Percentiles rank a stretch among this genome's conserved stretches.
Evolutionary conservation across 2,888 invertebrate genomes (phyloP).

Genomic region (Syrista parreyssii): DNA sequence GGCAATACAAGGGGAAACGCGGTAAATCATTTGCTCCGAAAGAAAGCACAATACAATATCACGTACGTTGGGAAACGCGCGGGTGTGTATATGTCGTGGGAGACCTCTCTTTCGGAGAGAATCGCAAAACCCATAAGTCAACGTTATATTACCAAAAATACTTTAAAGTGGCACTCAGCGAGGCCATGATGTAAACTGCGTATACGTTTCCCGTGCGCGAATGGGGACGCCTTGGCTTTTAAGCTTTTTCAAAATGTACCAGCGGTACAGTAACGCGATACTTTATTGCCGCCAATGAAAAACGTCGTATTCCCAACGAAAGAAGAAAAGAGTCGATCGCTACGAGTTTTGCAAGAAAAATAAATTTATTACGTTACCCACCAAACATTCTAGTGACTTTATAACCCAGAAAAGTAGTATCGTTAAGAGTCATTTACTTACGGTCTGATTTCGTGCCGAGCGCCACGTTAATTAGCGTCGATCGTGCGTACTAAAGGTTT

Average conservation of each 20-base stretch:
- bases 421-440: no score
- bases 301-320: no score
- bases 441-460: no score
- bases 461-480: no score
- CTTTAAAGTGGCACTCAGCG: conserved; percentile 62
- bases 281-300: conserved; percentile 52
- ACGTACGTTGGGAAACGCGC: conserved; percentile 22
- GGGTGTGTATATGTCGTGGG: conserved; percentile 6
- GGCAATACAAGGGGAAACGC: conserved; percentile 53
- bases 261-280: conserved; percentile 32
- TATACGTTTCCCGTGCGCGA: not conserved
- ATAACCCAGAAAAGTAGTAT: no score
- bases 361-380: no score
- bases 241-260: conserved; percentile 1
- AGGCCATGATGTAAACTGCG: conserved; percentile 2
- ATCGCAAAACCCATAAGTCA: conserved; percentile 61
- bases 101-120: conserved; percentile 27
- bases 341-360: no score
- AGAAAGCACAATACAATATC: conserved; percentile 60
- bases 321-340: no score
- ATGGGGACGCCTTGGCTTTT: conserved; percentile 6
- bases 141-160: conserved; percentile 64
- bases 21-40: conserved; percentile 65
- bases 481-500: no score
- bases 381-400: no score